Evolutionary conservation across 2,797 vertebrate genomes (phyloP).

Genomic region (Smutsia gigantea): DNA sequence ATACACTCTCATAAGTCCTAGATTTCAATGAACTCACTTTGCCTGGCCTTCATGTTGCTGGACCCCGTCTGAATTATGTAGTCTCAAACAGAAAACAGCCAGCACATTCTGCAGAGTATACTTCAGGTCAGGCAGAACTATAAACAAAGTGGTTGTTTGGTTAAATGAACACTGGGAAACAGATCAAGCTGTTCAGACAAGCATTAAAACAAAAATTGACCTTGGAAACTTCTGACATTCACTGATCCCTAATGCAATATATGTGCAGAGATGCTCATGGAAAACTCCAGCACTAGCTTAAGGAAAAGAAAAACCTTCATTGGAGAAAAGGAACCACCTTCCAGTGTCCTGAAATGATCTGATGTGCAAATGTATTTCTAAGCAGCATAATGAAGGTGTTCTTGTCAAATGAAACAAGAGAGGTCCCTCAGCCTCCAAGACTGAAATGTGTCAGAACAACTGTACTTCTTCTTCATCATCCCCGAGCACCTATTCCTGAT

Average conservation of each 20-base stretch:
- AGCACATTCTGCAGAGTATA: background rate
- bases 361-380: background rate
- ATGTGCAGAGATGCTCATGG: background rate
- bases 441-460: background rate
- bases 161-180: constrained; percentile 21
- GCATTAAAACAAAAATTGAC: constrained; percentile 46
- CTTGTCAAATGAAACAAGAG: background rate
- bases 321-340: background rate
- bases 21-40: background rate
- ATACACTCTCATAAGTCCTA: constrained; percentile 11
- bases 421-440: background rate
- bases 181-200: constrained; percentile 47
- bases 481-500: background rate
- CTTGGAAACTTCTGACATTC: constrained; percentile 39
- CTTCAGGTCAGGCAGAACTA: constrained; percentile 42
- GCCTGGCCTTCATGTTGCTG: background rate
- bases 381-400: background rate
- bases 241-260: background rate
- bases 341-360: background rate
- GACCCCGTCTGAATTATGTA: background rate
- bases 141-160: constrained; percentile 39
- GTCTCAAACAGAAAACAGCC: background rate
- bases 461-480: background rate
- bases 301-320: background rate
- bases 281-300: background rate